Evolutionary conservation across 1,140 invertebrate genomes (phyloP), one percentile per base, ranked within the genome.

Genomic region (Myzus persicae): DNA sequence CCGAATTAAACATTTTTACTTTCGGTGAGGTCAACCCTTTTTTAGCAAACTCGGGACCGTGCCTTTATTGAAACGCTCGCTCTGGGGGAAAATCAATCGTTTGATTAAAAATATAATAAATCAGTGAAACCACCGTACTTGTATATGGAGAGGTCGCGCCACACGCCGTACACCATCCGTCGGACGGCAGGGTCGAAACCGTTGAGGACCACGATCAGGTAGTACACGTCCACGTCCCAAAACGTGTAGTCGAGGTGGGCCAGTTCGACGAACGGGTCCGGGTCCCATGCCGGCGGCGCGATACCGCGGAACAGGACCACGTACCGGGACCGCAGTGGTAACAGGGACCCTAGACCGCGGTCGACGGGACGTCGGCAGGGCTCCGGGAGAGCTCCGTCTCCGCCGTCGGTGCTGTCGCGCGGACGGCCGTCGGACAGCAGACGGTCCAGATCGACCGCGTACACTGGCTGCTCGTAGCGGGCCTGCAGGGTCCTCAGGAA

Each of bases 181-280:
- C 89, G 89, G 54, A 67, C 8, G 14, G 1, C 38, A 8, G 3
- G 51, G 40, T 67, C 89, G 51, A 90, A 44, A 1, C 18, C 51
- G 51, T 40, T 18, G 38, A 26, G 38, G 5, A n/a, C 84, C 26
- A 67, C 89, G 89, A 90, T 42, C 40, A 90, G 1, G 5, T 90
- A 90, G 89, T 90, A 90, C 9, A 67, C 89, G 54, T 90, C 18
- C 7, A 31, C 54, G 54, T 67, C 89, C 89, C 89, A 90, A 54
- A 90, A 90, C 51, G 89, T 42, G 54, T 67, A n/a, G 38, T n/a
- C n/a, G 24, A 90, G 51, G 2, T 8, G 26, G 26, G n/a, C 24
- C 26, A 90, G 89, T 31, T 24, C 38, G 51, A 8, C 24, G 51
- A 90, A 67, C 89, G 38, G 38, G 40, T 54, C 89, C 4, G 44